phyloP scores from a whole-genome alignment of 1,140 invertebrate species.

The Meloidogyne hapla region DNA sequence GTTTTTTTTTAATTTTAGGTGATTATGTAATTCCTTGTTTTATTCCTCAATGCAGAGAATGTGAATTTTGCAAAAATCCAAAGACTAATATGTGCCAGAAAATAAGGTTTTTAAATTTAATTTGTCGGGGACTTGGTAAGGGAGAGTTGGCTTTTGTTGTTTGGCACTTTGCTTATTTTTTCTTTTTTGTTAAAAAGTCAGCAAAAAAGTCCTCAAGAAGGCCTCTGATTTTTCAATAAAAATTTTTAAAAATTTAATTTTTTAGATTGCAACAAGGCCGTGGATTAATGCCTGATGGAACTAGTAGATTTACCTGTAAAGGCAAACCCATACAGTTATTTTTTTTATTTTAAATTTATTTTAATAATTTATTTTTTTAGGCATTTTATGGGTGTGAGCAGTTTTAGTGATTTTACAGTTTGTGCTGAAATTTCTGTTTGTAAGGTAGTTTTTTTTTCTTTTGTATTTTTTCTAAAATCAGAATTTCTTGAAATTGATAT shows the following conservation, averaged over 20 bases:
- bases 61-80: conserved; percentile 89
- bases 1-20: not conserved
- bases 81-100: conserved; percentile 96
- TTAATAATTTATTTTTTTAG: conserved; percentile 64
- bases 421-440: conserved; percentile 88
- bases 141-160: too few species aligned
- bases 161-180: too few species aligned
- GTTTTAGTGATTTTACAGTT: conserved; percentile 95
- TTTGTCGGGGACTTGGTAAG: too few species aligned
- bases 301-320: conserved; percentile 80
- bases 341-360: not conserved
- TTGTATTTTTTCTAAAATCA: too few species aligned
- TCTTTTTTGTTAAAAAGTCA: too few species aligned
- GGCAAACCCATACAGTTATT: conserved; percentile 77
- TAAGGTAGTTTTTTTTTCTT: conserved; percentile 69
- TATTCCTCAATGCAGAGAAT: conserved; percentile 90
- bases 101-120: conserved; percentile 71
- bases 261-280: conserved; percentile 65
- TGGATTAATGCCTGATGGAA: conserved; percentile 91
- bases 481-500: too few species aligned
- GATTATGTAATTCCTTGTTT: conserved; percentile 91
- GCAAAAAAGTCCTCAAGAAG: too few species aligned
- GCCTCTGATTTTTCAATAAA: too few species aligned
- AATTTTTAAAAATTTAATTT: conserved; percentile 25
- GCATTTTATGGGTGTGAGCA: conserved; percentile 98